These are phyloP conservation scores for Caenorhabditis doughertyi DNA, from an alignment of 2,888 invertebrate species.

Conservation along the genomic window DNA sequence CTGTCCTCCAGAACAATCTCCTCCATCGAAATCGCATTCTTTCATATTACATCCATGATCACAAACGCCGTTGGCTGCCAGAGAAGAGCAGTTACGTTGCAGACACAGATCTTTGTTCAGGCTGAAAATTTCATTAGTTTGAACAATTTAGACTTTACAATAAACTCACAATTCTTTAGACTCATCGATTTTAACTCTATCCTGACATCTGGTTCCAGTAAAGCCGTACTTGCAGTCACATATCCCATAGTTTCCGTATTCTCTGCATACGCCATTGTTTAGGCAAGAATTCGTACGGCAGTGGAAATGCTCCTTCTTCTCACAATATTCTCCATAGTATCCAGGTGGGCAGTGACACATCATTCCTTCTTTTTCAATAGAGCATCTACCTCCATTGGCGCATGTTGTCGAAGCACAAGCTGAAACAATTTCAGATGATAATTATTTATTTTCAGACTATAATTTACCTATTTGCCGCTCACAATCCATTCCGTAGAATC, in stretches of 20 bases:
- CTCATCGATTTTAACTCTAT: slow-evolving; percentile 86
- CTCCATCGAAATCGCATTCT: slow-evolving; percentile 98
- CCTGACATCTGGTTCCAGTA: slow-evolving; percentile 90
- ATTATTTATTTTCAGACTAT: background rate
- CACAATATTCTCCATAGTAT: slow-evolving; percentile 92
- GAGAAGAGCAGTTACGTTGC: slow-evolving; percentile 87
- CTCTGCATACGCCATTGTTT: slow-evolving; percentile 87
- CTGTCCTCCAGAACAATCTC: slow-evolving; percentile 86
- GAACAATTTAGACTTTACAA: slow-evolving; percentile 62
- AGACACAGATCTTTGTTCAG: slow-evolving; percentile 39
- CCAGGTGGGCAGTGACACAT: slow-evolving; percentile 95
- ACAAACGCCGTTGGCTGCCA: slow-evolving; percentile 95
- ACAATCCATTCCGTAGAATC: slow-evolving; percentile 92
- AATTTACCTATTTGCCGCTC: slow-evolving; percentile 85
- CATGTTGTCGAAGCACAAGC: slow-evolving; percentile 54
- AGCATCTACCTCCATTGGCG: slow-evolving; percentile 69
- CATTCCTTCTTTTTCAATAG: slow-evolving; percentile 84
- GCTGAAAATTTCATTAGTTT: slow-evolving; percentile 36
- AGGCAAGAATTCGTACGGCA: slow-evolving; percentile 86
- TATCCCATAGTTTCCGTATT: slow-evolving; percentile 88
- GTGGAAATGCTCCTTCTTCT: slow-evolving; percentile 10
- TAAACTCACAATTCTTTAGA: slow-evolving; percentile 56
- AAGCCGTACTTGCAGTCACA: slow-evolving; percentile 91
- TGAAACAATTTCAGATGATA: slow-evolving; percentile 39
- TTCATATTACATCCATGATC: slow-evolving; percentile 96